Evolutionary conservation across 2,797 vertebrate genomes (phyloP).

Genomic region (Anisognathus igniventris): DNA sequence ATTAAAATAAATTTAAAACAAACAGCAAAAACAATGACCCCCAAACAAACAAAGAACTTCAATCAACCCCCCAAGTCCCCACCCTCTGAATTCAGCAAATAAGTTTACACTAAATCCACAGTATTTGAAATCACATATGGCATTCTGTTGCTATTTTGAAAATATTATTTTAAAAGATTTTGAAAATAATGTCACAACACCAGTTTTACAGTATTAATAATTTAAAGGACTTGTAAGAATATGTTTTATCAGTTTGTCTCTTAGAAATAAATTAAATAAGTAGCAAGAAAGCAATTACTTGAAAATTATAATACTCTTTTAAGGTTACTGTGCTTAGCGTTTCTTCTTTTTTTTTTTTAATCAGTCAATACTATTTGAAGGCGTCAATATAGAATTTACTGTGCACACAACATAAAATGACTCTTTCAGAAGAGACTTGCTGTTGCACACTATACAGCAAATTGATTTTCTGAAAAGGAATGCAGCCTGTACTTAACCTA

Average conservation of each 20-base stretch:
- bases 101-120: not conserved
- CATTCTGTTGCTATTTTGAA: conserved; percentile 2
- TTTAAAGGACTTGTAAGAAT: not conserved
- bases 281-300: conserved; percentile 23
- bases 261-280: conserved; percentile 41
- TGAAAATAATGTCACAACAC: conserved; percentile 6
- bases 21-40: not conserved
- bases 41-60: not conserved
- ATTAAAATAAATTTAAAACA: not conserved
- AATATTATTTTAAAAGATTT: conserved; percentile 1
- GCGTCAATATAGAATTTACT: conserved; percentile 75
- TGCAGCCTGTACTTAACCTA: conserved; percentile 95
- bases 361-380: conserved; percentile 74
- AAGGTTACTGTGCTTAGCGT: conserved; percentile 33
- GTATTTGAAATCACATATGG: not conserved
- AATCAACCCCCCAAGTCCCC: not conserved
- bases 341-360: conserved; percentile 59
- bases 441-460: conserved; percentile 82
- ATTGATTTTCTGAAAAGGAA: conserved; percentile 98
- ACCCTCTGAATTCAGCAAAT: not conserved
- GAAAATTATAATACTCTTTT: conserved; percentile 26
- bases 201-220: not conserved
- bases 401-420: conserved; percentile 81
- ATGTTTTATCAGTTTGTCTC: not conserved
- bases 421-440: conserved; percentile 78